Percentiles rank a stretch among this genome's conserved stretches.
Conservation (phyloP, 1,140 invertebrate species). For the Dendrolimus kikuchii region DNA sequence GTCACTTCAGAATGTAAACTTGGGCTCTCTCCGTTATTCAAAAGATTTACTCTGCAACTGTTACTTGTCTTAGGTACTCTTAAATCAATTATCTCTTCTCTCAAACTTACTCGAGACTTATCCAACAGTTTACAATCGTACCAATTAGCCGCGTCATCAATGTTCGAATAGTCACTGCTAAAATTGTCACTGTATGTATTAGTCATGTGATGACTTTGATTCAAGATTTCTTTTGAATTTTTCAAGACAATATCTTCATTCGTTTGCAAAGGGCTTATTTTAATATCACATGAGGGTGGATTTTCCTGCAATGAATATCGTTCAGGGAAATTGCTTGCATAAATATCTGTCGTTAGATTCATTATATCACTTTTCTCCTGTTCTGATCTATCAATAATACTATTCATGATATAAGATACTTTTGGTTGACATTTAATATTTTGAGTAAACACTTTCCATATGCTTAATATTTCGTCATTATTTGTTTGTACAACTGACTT, state of each 20-base stretch:
- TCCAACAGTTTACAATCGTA: conserved; percentile 9
- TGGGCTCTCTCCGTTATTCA: no score
- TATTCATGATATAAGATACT: conserved; percentile 35
- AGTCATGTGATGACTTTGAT: conserved; percentile 12
- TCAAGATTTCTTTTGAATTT: conserved; percentile 20
- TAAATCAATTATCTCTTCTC: no score
- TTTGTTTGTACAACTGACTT: conserved; percentile 31
- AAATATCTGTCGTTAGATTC: neutral
- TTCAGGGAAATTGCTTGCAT: neutral
- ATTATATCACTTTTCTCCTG: conserved; percentile 4
- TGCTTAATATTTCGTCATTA: conserved; percentile 24
- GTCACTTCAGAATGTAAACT: neutral
- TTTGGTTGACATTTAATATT: conserved; percentile 18
- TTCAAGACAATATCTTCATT: conserved; percentile 33
- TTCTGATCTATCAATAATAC: conserved; percentile 1
- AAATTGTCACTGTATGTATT: conserved; percentile 22
- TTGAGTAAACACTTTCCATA: conserved; percentile 31
- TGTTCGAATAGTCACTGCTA: conserved; percentile 13
- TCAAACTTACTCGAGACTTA: neutral
- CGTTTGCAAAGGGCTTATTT: conserved; percentile 11
- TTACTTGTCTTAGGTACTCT: no score
- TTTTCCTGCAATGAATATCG: conserved; percentile 5
- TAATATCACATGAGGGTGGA: conserved; percentile 16
- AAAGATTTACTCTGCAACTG: no score
- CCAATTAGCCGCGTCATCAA: conserved; percentile 13